Base-by-base conservation (phyloP, 2,797 vertebrate species). In the Lithobates pipiens region DNA sequence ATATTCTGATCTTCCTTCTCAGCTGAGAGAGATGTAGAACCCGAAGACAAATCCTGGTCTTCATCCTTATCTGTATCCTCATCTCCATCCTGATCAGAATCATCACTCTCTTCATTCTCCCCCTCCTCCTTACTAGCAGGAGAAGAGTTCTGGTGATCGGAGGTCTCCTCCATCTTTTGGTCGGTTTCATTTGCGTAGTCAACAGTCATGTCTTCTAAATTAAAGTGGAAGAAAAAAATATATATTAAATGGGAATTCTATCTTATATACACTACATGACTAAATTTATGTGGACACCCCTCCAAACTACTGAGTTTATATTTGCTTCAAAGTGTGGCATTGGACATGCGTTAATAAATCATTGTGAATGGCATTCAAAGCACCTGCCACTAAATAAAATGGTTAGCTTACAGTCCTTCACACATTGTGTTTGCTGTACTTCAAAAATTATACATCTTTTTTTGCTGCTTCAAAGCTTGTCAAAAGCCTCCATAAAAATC, bases 51-150 rank as follows among this genome's bases (percentile, higher is more conserved):
- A 3, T 87, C 88, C 2, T 80, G 72, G 0, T 15, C 89, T 29
- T 86, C 85, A 11, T 85, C 88, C 27, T 74, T 61, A 25, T 80
- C 78, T 3, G 39, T 67, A 5, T 77, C 77, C 0, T 77, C 77
- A 0, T 81, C 77, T 0, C 46, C 68, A 1, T n/a, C 34, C 39
- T 83, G 3, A 13, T 77, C 76, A 65, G 5, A 65, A 18, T 73
- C 85, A 2, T 75, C 71, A 8, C 16, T 80, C 54, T 88, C 85
- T 16, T 89, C 88, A 1, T 89, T 86, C 5, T 87, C 90, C 16
- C 85, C 72, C 0, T 87, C 85, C 32, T 84, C 89, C 46, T 88
- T 88, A 67, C 74, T 86, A 42, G 86, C 75, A 0, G 82, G 83
- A 0, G 86, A 88, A 50, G 2, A 67, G 1, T 16, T 25, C 10